Percentiles rank a stretch among this genome's conserved stretches.
Evolutionary conservation across 2,888 invertebrate genomes (phyloP).

Genomic region (Lasioglossum malachurum): DNA sequence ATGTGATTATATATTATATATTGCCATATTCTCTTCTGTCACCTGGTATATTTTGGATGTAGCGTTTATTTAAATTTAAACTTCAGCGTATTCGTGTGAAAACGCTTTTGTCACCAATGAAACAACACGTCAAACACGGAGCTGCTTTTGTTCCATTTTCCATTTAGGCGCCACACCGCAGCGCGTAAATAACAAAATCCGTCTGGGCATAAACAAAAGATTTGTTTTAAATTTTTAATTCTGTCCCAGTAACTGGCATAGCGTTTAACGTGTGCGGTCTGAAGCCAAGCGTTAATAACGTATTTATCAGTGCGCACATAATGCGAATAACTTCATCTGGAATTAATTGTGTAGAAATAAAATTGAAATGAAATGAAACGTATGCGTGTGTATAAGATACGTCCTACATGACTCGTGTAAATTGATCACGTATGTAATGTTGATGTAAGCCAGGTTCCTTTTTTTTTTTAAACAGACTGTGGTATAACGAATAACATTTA

Average conservation of each 20-base stretch:
- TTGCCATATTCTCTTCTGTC: no score
- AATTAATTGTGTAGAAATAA: not conserved
- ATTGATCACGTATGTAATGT: no score
- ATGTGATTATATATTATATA: no score
- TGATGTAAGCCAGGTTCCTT: no score
- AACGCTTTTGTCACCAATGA: no score
- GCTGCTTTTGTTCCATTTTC: no score
- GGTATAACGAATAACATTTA: not conserved
- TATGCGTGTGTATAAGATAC: not conserved
- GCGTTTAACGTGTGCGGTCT: not conserved
- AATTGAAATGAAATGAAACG: not conserved
- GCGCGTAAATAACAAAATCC: not conserved
- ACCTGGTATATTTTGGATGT: no score
- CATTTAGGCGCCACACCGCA: no score
- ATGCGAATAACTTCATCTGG: not conserved
- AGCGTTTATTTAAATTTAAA: no score
- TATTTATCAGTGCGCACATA: not conserved
- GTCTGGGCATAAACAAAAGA: not conserved
- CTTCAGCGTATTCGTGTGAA: no score
- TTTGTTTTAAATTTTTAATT: not conserved
- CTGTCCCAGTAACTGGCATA: not conserved
- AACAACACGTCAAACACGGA: no score
- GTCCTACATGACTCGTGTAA: not conserved
- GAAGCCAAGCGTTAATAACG: not conserved
- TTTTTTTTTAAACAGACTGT: not conserved